Percentiles rank a stretch among this genome's conserved stretches.
These are phyloP conservation scores for Malacoraja senta DNA, from an alignment of 2,797 vertebrate species.

Conservation along the genomic window DNA sequence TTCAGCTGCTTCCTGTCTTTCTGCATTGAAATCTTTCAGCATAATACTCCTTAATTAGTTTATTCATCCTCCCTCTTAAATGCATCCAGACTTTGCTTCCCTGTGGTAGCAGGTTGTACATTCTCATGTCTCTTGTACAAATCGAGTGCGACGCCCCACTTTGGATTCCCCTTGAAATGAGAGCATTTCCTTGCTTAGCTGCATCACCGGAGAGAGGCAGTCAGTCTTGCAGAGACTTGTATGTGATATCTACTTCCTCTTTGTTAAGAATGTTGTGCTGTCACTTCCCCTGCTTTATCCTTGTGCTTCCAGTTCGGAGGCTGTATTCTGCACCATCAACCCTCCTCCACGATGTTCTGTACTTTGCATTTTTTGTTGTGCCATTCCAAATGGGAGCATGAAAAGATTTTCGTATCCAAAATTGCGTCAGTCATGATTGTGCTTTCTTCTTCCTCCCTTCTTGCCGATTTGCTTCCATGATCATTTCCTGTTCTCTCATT, in stretches of 20 bases:
- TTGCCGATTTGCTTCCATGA: background rate
- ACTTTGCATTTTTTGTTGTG: background rate
- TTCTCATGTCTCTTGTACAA: background rate
- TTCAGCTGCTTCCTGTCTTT: no score
- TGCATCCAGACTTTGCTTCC: no score
- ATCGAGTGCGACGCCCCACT: background rate
- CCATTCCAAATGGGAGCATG: background rate
- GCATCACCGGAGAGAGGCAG: background rate
- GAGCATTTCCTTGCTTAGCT: background rate
- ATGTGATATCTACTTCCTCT: background rate
- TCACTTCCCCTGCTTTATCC: background rate
- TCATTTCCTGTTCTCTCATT: background rate
- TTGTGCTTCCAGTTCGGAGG: background rate
- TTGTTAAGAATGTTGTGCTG: background rate
- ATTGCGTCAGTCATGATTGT: background rate
- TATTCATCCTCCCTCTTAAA: no score
- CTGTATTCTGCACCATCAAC: no score
- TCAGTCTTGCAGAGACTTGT: background rate
- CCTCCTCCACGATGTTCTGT: background rate
- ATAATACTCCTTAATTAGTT: no score
- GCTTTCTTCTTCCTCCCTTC: background rate
- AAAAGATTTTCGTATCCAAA: background rate
- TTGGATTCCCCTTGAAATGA: background rate
- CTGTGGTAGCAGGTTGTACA: no score
- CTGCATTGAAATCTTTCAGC: no score